Base-by-base conservation (phyloP, 2,797 vertebrate species). In the Huso huso region DNA sequence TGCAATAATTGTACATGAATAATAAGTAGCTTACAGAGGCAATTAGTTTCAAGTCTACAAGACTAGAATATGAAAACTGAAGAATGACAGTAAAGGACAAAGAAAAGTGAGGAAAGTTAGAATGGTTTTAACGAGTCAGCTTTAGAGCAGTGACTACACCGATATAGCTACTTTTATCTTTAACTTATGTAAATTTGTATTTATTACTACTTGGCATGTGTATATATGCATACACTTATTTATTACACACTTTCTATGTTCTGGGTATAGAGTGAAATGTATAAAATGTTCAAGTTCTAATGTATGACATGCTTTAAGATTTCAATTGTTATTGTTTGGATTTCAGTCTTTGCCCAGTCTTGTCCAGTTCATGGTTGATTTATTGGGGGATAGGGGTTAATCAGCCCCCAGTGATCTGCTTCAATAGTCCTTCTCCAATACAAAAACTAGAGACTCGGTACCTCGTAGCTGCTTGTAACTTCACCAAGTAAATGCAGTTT, bases 1-100 rank as follows among this genome's bases (percentile, higher is more conserved):
- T 91, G 93, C 93, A 92, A 93, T 95, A 94, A 94, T 94, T 95
- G 94, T 95, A 93, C 92, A 94, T 95, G 93, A 96, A 96, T 97
- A 96, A 93, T 96, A 95, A 97, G 91, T 81, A 92, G 90, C 87
- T 88, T 84, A 89, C 82, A 83, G 83, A 91, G 91, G 92, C 91
- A 95, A 95, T 97, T 95, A 96, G 93, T 91, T 91, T 89, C 89
- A 87, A 92, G 90, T 94, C 94, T 92, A 96, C 94, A 96, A 91
- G 90, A 87, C 87, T 84, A 78, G 89, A 91, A 94, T 90, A 86
- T 84, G 86, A 87, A 92, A 92, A 91, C 92, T 89, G 86, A 85
- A 75, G 81, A 79, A 78, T 89, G 90, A 88, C 87, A 88, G 83
- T 76, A 84, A 85, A 90, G 89, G 90, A 87, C 88, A 87, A 85